A percentile compares a stretch with the other conserved stretches of the same genome.
These are phyloP conservation scores for Meloidogyne floridensis DNA, from an alignment of 1,140 invertebrate species.

Conservation along the genomic window DNA sequence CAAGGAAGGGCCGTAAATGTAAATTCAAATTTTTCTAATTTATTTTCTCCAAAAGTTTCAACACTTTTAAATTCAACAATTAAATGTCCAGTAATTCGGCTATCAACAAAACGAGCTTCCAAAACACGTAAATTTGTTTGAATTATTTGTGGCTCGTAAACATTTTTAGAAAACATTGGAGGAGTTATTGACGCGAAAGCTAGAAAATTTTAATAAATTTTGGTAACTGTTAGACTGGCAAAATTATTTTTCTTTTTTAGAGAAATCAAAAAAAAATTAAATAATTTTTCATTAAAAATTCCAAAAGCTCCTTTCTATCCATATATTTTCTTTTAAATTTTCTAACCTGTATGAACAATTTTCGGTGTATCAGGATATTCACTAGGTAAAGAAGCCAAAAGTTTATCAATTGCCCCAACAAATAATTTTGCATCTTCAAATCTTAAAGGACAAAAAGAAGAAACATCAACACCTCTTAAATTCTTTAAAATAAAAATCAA, in stretches of 20 bases:
- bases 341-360: constrained; percentile 1
- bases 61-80: constrained; percentile 1
- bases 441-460: neutral
- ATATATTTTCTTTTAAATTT: too few relatives aligned
- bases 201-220: neutral
- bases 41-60: constrained; percentile 9
- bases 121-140: neutral
- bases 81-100: constrained; percentile 4
- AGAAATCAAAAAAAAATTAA: too few relatives aligned
- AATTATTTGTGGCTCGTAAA: neutral
- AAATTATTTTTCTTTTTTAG: neutral
- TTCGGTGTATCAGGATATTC: neutral
- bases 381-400: neutral
- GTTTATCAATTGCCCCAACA: neutral
- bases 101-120: neutral
- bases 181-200: neutral
- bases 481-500: neutral
- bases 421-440: neutral
- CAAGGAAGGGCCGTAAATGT: neutral
- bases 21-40: neutral
- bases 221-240: neutral
- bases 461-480: neutral
- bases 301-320: too few relatives aligned
- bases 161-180: neutral
- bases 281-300: too few relatives aligned